A percentile compares a stretch with the other conserved stretches of the same genome.
These are phyloP conservation scores for Salmo trutta DNA, from an alignment of 2,797 vertebrate species.

Conservation along the genomic window DNA sequence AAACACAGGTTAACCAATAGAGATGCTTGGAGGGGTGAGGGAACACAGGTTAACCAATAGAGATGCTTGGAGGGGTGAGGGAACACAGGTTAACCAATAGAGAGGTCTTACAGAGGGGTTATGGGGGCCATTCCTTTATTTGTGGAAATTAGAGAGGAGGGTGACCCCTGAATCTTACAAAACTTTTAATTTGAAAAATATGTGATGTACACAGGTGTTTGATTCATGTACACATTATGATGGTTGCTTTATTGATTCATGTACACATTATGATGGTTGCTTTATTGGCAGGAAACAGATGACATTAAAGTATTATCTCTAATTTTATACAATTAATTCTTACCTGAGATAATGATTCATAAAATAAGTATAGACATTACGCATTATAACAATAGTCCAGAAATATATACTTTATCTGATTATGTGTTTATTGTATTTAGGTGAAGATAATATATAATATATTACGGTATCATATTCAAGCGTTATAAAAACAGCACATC, in stretches of 20 bases:
- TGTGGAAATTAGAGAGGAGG: not conserved
- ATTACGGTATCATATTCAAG: not conserved
- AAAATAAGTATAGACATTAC: not conserved
- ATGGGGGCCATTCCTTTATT: not conserved
- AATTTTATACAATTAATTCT: not conserved
- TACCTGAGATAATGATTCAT: not conserved
- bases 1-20: not conserved
- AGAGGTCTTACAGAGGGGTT: not conserved
- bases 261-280: not conserved
- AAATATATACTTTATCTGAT: not conserved
- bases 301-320: not conserved
- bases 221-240: not conserved
- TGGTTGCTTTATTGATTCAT: not conserved
- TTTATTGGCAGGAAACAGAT: not conserved
- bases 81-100: not conserved
- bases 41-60: not conserved
- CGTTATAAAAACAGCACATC: not conserved
- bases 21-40: not conserved
- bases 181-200: not conserved
- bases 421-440: not conserved
- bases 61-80: not conserved
- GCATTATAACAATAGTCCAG: not conserved
- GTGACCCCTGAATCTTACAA: not conserved
- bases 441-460: not conserved
- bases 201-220: not conserved